These are phyloP conservation scores for Thunnus maccoyii DNA, from an alignment of 2,113 vertebrate genomes.

Conservation along the genomic window DNA sequence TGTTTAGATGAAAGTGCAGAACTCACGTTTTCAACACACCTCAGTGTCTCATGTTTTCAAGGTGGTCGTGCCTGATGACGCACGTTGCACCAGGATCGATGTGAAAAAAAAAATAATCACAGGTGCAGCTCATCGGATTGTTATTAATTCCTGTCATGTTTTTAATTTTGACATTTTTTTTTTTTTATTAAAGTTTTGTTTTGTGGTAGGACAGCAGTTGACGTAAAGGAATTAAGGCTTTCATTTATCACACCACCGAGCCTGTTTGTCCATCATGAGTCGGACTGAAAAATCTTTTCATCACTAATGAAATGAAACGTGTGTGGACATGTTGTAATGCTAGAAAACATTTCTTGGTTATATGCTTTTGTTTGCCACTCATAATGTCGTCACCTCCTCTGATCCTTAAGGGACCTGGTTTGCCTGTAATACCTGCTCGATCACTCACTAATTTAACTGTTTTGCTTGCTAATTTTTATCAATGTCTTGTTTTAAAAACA, in stretches of 20 bases:
- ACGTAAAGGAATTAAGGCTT: background rate
- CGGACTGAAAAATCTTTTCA: constrained; percentile 14
- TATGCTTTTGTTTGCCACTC: background rate
- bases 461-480: constrained; percentile 1
- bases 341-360: background rate
- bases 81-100: background rate
- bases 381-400: background rate
- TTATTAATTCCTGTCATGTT: background rate
- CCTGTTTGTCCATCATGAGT: background rate
- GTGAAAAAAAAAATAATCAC: background rate
- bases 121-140: background rate
- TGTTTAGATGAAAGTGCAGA: background rate
- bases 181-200: constrained; percentile 4
- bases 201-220: background rate
- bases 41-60: background rate
- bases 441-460: constrained; percentile 1
- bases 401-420: constrained; percentile 31
- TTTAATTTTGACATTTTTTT: background rate
- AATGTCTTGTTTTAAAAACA: background rate
- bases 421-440: constrained; percentile 23
- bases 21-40: background rate
- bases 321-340: background rate
- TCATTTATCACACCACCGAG: background rate
- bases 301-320: background rate
- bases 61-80: background rate